phyloP scores from a whole-genome alignment of 1,140 invertebrate genomes.

The Bombus confusus region DNA sequence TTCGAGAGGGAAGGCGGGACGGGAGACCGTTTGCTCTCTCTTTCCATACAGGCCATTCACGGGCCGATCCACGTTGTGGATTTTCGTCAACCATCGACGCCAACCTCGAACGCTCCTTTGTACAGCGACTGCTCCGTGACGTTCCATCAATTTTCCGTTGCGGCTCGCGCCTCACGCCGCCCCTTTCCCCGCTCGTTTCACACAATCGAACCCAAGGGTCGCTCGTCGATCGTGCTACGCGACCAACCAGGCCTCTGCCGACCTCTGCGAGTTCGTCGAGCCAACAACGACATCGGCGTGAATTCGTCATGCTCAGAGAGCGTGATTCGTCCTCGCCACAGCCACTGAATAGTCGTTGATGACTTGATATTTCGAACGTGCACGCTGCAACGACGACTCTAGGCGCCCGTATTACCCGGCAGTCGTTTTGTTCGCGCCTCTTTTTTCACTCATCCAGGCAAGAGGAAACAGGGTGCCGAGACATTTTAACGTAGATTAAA shows the following conservation, averaged over 20 bases:
- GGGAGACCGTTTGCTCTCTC: conserved; percentile 23
- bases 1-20: conserved; percentile 46
- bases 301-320: conserved; percentile 76
- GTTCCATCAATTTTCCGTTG: conserved; percentile 68
- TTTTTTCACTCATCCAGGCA: neutral
- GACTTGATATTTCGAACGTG: conserved; percentile 77
- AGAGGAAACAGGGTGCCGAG: neutral
- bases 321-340: conserved; percentile 62
- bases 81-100: conserved; percentile 54
- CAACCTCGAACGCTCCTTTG: conserved; percentile 31
- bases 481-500: conserved; percentile 25
- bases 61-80: conserved; percentile 43
- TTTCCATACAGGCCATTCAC: conserved; percentile 32
- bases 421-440: conserved; percentile 8
- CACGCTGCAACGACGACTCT: conserved; percentile 24
- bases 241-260: conserved; percentile 4
- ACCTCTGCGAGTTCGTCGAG: conserved; percentile 39
- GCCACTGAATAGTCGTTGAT: conserved; percentile 77
- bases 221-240: conserved; percentile 47
- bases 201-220: conserved; percentile 41
- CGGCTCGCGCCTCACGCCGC: conserved; percentile 55
- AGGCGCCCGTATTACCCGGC: conserved; percentile 46
- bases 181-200: conserved; percentile 43
- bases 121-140: conserved; percentile 29
- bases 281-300: conserved; percentile 62